Evolutionary conservation across 2,888 invertebrate genomes (phyloP), one percentile per base, ranked within the genome.

Genomic region (Pediacus dermestoides): DNA sequence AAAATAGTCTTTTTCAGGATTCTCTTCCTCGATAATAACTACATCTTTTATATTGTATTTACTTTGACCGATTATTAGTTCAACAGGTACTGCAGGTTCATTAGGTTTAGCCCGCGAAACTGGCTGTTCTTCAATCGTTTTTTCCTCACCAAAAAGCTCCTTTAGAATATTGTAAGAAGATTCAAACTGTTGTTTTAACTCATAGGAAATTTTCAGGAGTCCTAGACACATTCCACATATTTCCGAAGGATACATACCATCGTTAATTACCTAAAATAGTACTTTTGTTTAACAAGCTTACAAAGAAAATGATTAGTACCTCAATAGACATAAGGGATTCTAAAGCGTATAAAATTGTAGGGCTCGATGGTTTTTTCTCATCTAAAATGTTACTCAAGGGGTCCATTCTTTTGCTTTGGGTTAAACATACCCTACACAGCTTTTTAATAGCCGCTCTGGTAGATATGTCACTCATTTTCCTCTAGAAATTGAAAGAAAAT

Each of bases 1-100:
- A 34, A 40, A 56, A 30, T 37, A 42, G 1, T 18, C 23, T 4
- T 21, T 8, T n/a, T 46, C 37, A 1, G 40, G 27, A 2, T 33
- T 32, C 2, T 37, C 37, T n/a, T 43, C 40, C 40, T 56, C 56
- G 9, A 56, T 37, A 33, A 56, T 42, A 23, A 56, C 33, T 14
- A 56, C 18, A 30, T 56, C 53, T 13, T 47, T 49, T 12, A 56
- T 39, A 39, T 49, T 44, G 39, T 44, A 55, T 33, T 41, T 50
- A 27, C 48, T 46, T 13, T 37, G 13, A 11, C 45, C 49, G 2
- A 49, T 42, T 25, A 56, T 52, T 8, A 56, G 30, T 41, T 56
- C 56, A 1, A 56, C 55, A 10, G 43, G 30, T 9, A 39, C 35
- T 1, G 15, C 4, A 23, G 9, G 10, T 23, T 23, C 4, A 18